phyloP scores from a whole-genome alignment of 2,797 vertebrate species.

The Emydoidea blandingii region DNA sequence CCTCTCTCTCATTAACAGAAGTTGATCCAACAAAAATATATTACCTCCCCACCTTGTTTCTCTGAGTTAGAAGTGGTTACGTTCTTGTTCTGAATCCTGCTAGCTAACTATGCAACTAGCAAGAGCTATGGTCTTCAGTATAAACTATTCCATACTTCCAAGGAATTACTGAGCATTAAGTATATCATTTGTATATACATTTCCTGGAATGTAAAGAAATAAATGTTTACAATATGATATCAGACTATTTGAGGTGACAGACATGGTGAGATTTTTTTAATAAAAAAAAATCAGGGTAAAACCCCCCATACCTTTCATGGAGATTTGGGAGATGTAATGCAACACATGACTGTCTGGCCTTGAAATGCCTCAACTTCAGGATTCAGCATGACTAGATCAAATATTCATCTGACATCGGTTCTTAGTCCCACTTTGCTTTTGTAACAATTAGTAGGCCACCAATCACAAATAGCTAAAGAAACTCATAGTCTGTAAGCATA shows the following conservation, averaged over 20 bases:
- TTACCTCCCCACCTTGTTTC: neutral
- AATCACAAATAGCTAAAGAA: neutral
- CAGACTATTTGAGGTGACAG: constrained; percentile 2
- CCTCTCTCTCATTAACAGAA: neutral
- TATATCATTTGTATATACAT: neutral
- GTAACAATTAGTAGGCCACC: neutral
- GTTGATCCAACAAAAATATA: neutral
- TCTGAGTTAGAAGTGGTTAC: constrained; percentile 41
- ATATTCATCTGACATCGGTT: neutral
- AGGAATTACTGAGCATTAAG: neutral
- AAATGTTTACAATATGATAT: neutral
- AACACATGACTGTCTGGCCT: neutral
- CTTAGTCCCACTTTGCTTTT: neutral
- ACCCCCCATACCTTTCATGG: neutral
- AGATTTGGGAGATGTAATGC: neutral
- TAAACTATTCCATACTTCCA: neutral
- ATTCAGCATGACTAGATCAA: neutral
- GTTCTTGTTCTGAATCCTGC: constrained; percentile 51
- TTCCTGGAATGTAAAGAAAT: constrained; percentile 10
- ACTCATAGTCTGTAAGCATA: neutral
- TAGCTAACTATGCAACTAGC: constrained; percentile 45
- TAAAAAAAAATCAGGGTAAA: neutral
- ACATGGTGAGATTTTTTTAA: neutral
- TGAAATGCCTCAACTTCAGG: neutral
- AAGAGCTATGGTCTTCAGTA: neutral